Base-by-base conservation (phyloP, 2,888 invertebrate genomes). In the Stratiomys singularior region DNA sequence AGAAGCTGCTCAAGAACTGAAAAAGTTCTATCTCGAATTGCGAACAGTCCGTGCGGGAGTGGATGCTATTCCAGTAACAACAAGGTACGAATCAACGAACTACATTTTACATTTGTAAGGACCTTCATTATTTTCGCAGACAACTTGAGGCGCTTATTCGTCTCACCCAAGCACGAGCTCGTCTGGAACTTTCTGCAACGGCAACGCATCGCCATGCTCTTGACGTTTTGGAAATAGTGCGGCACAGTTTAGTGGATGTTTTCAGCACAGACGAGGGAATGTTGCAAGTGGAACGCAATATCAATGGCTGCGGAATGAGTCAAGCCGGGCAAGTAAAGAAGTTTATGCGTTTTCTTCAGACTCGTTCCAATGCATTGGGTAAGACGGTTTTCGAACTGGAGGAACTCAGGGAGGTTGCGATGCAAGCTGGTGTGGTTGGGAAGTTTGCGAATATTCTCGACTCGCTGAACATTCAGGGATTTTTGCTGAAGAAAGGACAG, bases 91-190 rank as follows among this genome's bases (percentile, higher is more conserved):
- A 37, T 9, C 37, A 9, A 37, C 3, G 37, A 3, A 37, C 37
- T 37, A 37, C 5, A 5, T 37, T 9, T 9, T 18, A n/a, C 27
- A 15, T 47, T 23, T 52, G 9, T 23, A 52, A 23, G 15, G 13
- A 9, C 44, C 44, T 9, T 44, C 9, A 44, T 44, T 44, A 44
- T 56, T 15, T 9, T 72, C 13, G 1, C 27, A 89, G 98, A 64
- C 97, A 98, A 85, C 88, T 98, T 11, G 95, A 97, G 87, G 97
- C 96, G 0, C 90, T 98, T 80, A 93, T 97, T 79, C 88, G 96
- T 82, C 88, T 98, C 18, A 93, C 96, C 21, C 83, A 95, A 92
- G 97, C 98, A 18, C 89, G 97, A 84, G 97, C 98, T 0, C 93
- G 96, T 83, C 87, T 94, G 0, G 97, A 98, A 85, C 88, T 98